Percentiles rank a stretch among this genome's conserved stretches.
phyloP scores from a whole-genome alignment of 2,888 invertebrate species.

The Automeris io region DNA sequence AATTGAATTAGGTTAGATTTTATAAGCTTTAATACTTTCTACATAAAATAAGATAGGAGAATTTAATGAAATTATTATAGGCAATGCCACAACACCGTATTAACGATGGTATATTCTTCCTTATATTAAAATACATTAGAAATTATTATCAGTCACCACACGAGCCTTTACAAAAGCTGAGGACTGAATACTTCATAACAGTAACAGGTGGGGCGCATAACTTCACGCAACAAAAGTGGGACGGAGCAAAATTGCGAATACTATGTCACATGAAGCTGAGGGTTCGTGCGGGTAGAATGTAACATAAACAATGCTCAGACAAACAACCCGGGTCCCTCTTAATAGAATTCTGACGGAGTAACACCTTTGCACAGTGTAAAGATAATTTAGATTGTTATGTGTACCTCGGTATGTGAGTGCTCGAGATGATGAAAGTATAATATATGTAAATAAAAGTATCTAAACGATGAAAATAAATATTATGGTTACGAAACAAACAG shows the following conservation, averaged over 20 bases:
- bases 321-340: conserved; percentile 58
- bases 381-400: conserved; percentile 37
- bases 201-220: conserved; percentile 50
- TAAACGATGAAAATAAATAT: not conserved
- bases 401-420: conserved; percentile 1
- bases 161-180: conserved; percentile 6
- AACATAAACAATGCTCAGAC: conserved; percentile 52
- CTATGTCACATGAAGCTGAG: conserved; percentile 40
- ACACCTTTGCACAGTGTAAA: conserved; percentile 43
- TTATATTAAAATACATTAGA: not conserved
- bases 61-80: too few relatives aligned
- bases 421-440: conserved; percentile 14
- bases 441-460: conserved; percentile 1
- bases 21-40: too few relatives aligned
- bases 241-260: conserved; percentile 44
- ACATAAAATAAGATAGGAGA: too few relatives aligned
- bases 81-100: too few relatives aligned
- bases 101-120: not conserved
- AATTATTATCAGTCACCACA: conserved; percentile 3
- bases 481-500: too few relatives aligned
- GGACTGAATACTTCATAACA: conserved; percentile 39
- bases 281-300: conserved; percentile 50
- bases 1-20: too few relatives aligned
- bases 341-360: conserved; percentile 56
- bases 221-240: conserved; percentile 33